Base-by-base conservation (phyloP, 2,797 vertebrate genomes). In the Anguilla obscura region DNA sequence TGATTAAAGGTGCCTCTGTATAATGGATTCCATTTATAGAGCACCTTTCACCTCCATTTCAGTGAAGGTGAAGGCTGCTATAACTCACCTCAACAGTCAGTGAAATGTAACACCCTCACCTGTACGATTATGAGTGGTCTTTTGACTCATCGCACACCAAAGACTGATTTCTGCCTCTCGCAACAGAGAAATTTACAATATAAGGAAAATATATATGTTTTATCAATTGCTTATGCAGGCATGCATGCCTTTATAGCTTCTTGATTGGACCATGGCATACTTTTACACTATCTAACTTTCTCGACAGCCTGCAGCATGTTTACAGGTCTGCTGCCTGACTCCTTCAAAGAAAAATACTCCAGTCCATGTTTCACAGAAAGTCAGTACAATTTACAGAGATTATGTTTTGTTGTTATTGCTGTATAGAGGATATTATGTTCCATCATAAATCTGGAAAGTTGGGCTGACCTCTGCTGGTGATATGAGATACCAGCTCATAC, bases 381-480 rank as follows among this genome's bases (percentile, higher is more conserved):
- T 21, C 30, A 33, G 69, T 33, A 16, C 8, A 74, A 36, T 74
- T 33, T 74, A 30, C 14, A 21, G 69, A 74, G n/a, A 14, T 74
- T 74, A 74, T 74, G 69, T 74, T 74, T 30, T 33, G 60, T 33
- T 36, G 10, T 74, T 74, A 33, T 33, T 30, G 27, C 69, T 74
- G 27, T 69, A 3, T 50, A n/a, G 45, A 48, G 18, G 24, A 24
- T 21, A 50, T n/a, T 45, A 2, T 76, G 40, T 50, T 10, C 40
- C 18, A n/a, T 45, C 21, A 50, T 50, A 50, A 82, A 48, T 45
- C 40, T 45, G 40, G 40, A 45, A 45, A 45, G 40, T 82, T 82
- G 8, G 79, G 21, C 79, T 82, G 79, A 48, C 79, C 40, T 82
- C 79, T 82, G 24, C 36, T 82, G 79, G 40, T 48, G 18, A 82